Evolutionary conservation across 92 coral and sea anemone genomes (phyloP), one percentile per base, ranked within the genome.

Genomic region (Scolanthus callimorphus): DNA sequence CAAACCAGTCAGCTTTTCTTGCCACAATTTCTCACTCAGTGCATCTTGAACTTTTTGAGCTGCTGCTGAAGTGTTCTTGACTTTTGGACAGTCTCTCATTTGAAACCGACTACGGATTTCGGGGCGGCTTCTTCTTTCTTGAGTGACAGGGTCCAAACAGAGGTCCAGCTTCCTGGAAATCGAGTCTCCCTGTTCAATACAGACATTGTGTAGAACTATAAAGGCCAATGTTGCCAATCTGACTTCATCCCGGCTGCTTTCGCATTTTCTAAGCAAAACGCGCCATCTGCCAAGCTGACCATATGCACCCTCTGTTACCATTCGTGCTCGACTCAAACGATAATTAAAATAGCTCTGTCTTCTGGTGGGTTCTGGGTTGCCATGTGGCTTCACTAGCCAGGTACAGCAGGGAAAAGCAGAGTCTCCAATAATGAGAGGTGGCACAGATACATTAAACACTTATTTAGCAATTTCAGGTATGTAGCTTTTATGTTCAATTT

Each of bases 281-380:
- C 84, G 51, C 78, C 78, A 77, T 55, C 66, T 61, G 20, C 78
- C 71, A 38, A 77, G 58, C 59, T 77, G 84, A 1, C 83, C 60
- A 27, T 55, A 55, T 11, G 60, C 60, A 28, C 60, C 21, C 21
- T 55, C 60, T 55, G 60, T 55, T 1, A 55, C 60, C 60, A 55
- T 55, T 1, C 60, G 38, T 23, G 60, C 60, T 55, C 60, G 25
- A 39, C 60, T 55, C 39, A 55, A 27, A n/a, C 54, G 41, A 31
- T 60, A 60, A 44, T 60, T 60, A 30, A 39, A 60, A 26, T 60
- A 60, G 23, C 67, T 60, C 27, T 60, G 67, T 31, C 45, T 29
- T 20, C 29, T 1, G 25, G 65, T 37, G 24, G 43, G 25, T n/a
- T 15, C 11, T 37, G 65, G 29, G 11, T 60, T 26, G 21, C 29